Conservation (phyloP, 2,888 invertebrate species). For the Opisthograptis luteolata region DNA sequence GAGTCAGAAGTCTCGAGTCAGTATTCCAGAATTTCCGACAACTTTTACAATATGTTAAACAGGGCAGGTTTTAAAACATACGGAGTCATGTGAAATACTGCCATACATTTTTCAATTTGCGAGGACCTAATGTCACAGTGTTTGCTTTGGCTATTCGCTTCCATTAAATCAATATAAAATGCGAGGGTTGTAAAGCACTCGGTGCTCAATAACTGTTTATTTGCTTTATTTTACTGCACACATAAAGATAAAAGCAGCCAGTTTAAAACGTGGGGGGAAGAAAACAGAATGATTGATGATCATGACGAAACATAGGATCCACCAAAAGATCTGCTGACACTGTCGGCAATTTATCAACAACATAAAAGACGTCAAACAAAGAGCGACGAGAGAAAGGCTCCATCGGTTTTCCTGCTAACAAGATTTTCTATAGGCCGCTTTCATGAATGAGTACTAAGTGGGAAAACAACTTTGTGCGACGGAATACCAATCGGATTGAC, state of each 20-base stretch:
- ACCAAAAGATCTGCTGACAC: slow-evolving; percentile 12
- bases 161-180: slow-evolving; percentile 4
- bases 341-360: slow-evolving; percentile 17
- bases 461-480: slow-evolving; percentile 11
- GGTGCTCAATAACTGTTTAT: slow-evolving; percentile 15
- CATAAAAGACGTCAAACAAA: slow-evolving; percentile 18
- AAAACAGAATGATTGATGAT: slow-evolving; percentile 23
- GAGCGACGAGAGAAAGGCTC: slow-evolving; percentile 6
- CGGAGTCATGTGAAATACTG: slow-evolving; percentile 3
- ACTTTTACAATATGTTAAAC: slow-evolving; percentile 23
- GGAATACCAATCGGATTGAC: slow-evolving; percentile 18
- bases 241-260: slow-evolving; percentile 23
- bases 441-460: slow-evolving; percentile 5
- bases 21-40: slow-evolving; percentile 45
- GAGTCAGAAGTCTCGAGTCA: slow-evolving; percentile 44
- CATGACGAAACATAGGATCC: slow-evolving; percentile 10
- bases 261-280: slow-evolving; percentile 15
- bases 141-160: slow-evolving; percentile 5
- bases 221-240: slow-evolving; percentile 21
- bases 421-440: background rate
- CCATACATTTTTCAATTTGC: slow-evolving; percentile 6
- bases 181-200: slow-evolving; percentile 4
- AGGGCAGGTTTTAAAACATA: slow-evolving; percentile 9
- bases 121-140: slow-evolving; percentile 9
- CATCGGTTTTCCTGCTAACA: background rate